Percentiles rank a stretch among this genome's conserved stretches.
phyloP scores from a whole-genome alignment of 2,113 vertebrate species.

The Muscicapa adusta region DNA sequence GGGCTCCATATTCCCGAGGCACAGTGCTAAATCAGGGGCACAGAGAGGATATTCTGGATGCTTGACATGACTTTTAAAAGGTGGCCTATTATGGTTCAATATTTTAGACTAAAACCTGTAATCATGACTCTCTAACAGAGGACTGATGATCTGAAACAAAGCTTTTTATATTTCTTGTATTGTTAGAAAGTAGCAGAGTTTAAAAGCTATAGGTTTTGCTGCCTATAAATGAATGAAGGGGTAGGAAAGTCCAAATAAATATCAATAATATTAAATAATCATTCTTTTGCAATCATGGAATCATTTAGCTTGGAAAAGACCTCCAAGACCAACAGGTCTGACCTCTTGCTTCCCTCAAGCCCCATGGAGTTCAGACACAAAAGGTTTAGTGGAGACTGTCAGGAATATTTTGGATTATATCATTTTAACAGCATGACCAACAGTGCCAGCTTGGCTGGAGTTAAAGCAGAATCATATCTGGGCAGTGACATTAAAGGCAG shows the following conservation, averaged over 20 bases:
- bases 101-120: background rate
- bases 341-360: background rate
- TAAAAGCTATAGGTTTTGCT: background rate
- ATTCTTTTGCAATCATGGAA: background rate
- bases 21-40: background rate
- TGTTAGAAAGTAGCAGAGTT: background rate
- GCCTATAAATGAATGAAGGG: background rate
- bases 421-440: background rate
- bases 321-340: background rate
- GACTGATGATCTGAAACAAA: background rate
- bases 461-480: background rate
- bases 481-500: background rate
- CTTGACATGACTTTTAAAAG: background rate
- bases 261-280: background rate
- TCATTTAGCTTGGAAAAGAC: background rate
- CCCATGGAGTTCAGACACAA: background rate
- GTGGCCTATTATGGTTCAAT: background rate
- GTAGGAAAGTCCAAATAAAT: background rate
- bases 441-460: background rate
- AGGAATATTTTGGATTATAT: background rate
- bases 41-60: background rate
- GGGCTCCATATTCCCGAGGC: background rate
- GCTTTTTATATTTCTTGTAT: background rate
- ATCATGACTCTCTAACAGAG: background rate
- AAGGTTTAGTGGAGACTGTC: background rate